A percentile compares a stretch with the other conserved stretches of the same genome.
phyloP scores from a whole-genome alignment of 2,113 vertebrate genomes.

The Microtus montanus region DNA sequence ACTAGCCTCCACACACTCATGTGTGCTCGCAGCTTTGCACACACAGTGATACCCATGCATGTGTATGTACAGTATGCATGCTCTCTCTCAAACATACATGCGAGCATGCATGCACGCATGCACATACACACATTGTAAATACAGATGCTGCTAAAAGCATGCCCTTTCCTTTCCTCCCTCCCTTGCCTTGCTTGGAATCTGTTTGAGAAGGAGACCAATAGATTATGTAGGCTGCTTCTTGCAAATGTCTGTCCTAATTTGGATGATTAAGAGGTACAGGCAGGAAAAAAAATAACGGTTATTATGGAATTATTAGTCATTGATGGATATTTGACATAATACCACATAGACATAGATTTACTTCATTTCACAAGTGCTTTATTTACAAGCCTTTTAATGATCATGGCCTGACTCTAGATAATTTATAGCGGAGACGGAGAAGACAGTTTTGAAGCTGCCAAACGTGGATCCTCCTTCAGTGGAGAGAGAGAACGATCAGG shows the following conservation, averaged over 20 bases:
- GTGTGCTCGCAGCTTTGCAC: background rate
- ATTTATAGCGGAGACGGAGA: background rate
- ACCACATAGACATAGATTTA: background rate
- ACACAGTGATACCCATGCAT: background rate
- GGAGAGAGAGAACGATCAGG: background rate
- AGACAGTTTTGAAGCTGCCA: background rate
- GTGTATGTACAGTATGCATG: too few species aligned
- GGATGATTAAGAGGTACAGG: background rate
- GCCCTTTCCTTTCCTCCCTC: background rate
- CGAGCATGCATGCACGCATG: background rate
- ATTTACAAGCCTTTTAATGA: slow-evolving; percentile 1
- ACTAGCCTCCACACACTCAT: background rate
- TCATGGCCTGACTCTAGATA: background rate
- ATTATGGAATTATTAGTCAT: slow-evolving; percentile 28
- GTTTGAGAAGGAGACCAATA: slow-evolving; percentile 24
- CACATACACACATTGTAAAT: background rate
- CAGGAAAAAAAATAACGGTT: slow-evolving; percentile 21
- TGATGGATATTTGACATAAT: background rate
- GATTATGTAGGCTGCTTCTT: background rate
- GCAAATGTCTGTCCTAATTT: background rate
- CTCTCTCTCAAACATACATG: background rate
- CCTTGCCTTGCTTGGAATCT: background rate
- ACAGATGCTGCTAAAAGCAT: slow-evolving; percentile 22
- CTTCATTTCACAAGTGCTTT: slow-evolving; percentile 9
- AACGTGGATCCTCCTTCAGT: background rate